A percentile compares a stretch with the other conserved stretches of the same genome.
phyloP scores from a whole-genome alignment of 2,888 invertebrate genomes.

The Helleia helle region DNA sequence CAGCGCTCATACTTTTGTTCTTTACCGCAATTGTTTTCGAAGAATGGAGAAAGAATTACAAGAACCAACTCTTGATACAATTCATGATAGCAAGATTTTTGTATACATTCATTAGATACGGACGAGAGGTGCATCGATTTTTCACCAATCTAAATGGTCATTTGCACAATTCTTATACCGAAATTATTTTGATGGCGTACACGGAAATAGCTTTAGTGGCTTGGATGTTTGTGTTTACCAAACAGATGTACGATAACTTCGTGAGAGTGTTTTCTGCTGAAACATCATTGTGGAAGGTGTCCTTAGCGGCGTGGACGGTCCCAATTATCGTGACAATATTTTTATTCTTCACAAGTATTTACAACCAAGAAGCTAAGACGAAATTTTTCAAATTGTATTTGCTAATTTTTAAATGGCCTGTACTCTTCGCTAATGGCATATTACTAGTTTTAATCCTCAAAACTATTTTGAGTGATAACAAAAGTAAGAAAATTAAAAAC shows the following conservation, averaged over 20 bases:
- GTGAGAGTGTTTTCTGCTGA: conserved; percentile 41
- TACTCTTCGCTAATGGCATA: conserved; percentile 39
- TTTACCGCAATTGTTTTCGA: conserved; percentile 42
- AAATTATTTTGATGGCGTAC: conserved; percentile 32
- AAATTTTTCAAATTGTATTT: conserved; percentile 30
- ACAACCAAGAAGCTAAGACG: conserved; percentile 18
- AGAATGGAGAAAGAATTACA: conserved; percentile 51
- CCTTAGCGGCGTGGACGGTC: conserved; percentile 37
- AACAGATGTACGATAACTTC: conserved; percentile 46
- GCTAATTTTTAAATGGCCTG: conserved; percentile 47
- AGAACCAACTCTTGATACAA: conserved; percentile 54
- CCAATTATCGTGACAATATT: conserved; percentile 30
- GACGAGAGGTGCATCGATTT: conserved; percentile 30
- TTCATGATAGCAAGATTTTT: conserved; percentile 49
- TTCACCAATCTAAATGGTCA: conserved; percentile 19
- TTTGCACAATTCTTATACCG: conserved; percentile 16
- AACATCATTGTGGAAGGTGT: conserved; percentile 32
- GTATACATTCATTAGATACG: conserved; percentile 38
- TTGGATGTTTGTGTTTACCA: conserved; percentile 58
- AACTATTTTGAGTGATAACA: conserved; percentile 36
- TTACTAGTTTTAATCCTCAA: conserved; percentile 37
- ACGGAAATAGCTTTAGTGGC: conserved; percentile 41
- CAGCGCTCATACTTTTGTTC: conserved; percentile 38
- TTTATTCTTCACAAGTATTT: conserved; percentile 24
- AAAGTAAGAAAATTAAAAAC: conserved; percentile 32